Percentiles rank a stretch among this genome's conserved stretches.
phyloP scores from a whole-genome alignment of 2,888 invertebrate species.

The Hirtodrosophila duncani region DNA sequence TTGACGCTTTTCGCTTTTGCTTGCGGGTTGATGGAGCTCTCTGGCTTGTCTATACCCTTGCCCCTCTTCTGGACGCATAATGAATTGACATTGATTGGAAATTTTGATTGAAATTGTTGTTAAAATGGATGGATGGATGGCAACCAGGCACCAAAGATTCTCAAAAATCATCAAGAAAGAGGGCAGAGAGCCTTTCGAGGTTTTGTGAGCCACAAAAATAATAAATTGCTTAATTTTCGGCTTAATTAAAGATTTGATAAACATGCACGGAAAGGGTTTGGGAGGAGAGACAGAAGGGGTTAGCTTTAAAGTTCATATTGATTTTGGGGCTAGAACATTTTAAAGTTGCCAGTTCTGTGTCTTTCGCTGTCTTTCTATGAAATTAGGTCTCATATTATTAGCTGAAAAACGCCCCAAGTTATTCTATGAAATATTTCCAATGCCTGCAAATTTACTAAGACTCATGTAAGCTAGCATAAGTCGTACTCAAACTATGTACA shows the following conservation, averaged over 20 bases:
- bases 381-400: too few species aligned
- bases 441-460: too few species aligned
- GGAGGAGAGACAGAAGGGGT: not conserved
- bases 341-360: too few species aligned
- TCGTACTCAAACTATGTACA: too few species aligned
- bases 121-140: slow-evolving; percentile 48
- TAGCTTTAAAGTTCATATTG: too few species aligned
- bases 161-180: too few species aligned
- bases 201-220: slow-evolving; percentile 34
- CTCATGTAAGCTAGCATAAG: too few species aligned
- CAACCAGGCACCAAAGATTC: too few species aligned
- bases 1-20: slow-evolving; percentile 27
- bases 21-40: not conserved
- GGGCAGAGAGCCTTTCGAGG: too few species aligned
- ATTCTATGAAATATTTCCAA: too few species aligned
- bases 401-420: too few species aligned
- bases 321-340: slow-evolving; percentile 40
- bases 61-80: slow-evolving; percentile 57
- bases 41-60: not conserved
- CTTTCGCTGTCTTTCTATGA: too few species aligned
- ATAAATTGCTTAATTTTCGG: slow-evolving; percentile 73
- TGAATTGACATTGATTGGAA: slow-evolving; percentile 78
- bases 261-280: slow-evolving; percentile 8
- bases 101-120: slow-evolving; percentile 75
- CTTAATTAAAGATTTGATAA: slow-evolving; percentile 70